phyloP scores from a whole-genome alignment of 2,888 invertebrate species.

The Teleiodes luculella region DNA sequence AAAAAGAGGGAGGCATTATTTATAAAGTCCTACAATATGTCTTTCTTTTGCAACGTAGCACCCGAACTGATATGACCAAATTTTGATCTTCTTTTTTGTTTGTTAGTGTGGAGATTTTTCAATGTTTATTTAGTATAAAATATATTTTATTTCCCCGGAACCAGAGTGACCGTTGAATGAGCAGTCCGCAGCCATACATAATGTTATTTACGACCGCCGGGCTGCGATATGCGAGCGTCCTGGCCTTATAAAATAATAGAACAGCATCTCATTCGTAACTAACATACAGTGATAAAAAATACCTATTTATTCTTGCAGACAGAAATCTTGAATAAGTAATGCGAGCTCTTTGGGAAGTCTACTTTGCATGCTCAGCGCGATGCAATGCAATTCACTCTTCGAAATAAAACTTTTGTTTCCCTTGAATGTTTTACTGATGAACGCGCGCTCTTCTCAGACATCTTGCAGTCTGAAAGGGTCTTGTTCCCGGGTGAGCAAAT shows the following conservation, averaged over 20 bases:
- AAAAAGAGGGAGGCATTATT: too few relatives aligned
- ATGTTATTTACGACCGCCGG: background rate
- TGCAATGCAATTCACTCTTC: constrained; percentile 11
- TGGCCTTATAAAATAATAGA: background rate
- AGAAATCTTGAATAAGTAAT: background rate
- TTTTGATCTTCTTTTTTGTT: too few relatives aligned
- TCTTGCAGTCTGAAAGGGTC: constrained; percentile 27
- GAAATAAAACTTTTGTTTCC: constrained; percentile 17
- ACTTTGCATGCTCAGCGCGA: constrained; percentile 4
- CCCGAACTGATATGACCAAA: too few relatives aligned
- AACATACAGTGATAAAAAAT: background rate
- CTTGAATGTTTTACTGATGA: constrained; percentile 26
- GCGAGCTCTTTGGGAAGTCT: background rate
- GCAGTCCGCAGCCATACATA: background rate
- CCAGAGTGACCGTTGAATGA: background rate
- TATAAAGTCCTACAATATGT: too few relatives aligned
- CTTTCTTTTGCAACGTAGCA: too few relatives aligned
- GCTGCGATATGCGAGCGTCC: background rate
- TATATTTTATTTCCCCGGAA: too few relatives aligned
- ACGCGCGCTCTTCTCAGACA: constrained; percentile 28
- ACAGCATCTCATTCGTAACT: background rate
- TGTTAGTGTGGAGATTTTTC: too few relatives aligned
- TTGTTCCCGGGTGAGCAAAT: constrained; percentile 20
- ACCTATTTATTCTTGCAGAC: background rate
- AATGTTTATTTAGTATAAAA: too few relatives aligned